phyloP scores from a whole-genome alignment of 2,113 vertebrate genomes.

The Odobenus rosmarus region DNA sequence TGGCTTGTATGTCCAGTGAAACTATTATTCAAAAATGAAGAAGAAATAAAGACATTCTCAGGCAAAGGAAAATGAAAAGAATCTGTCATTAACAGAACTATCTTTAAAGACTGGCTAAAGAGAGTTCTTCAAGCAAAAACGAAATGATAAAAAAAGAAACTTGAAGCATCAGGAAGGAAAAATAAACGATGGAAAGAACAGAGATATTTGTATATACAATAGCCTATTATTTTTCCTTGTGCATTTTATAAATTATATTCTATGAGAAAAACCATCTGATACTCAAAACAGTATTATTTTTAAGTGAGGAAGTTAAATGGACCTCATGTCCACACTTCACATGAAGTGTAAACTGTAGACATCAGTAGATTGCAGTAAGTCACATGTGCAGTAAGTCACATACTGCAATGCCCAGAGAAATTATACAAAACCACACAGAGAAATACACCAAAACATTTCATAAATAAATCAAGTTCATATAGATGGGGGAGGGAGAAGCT shows the following conservation, averaged over 20 bases:
- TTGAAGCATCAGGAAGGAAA: background rate
- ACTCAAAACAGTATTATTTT: background rate
- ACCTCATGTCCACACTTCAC: background rate
- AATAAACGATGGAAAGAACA: background rate
- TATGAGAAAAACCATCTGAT: background rate
- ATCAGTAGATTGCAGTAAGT: background rate
- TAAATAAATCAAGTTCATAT: background rate
- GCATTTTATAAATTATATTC: background rate
- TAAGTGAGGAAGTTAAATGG: background rate
- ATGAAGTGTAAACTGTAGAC: background rate
- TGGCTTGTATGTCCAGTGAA: background rate
- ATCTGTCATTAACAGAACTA: background rate
- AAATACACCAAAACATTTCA: background rate
- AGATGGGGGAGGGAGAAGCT: background rate
- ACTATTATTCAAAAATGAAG: background rate
- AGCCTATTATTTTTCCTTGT: background rate
- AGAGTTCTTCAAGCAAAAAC: background rate
- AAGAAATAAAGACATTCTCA: background rate
- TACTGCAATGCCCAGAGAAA: background rate
- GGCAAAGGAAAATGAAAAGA: background rate
- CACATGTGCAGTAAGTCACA: background rate
- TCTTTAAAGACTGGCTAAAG: background rate
- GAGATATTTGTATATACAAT: background rate
- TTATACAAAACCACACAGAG: background rate
- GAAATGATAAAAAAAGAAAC: background rate